These are phyloP conservation scores for Microtus richardsoni DNA, from an alignment of 2,113 vertebrate genomes.

Conservation along the genomic window DNA sequence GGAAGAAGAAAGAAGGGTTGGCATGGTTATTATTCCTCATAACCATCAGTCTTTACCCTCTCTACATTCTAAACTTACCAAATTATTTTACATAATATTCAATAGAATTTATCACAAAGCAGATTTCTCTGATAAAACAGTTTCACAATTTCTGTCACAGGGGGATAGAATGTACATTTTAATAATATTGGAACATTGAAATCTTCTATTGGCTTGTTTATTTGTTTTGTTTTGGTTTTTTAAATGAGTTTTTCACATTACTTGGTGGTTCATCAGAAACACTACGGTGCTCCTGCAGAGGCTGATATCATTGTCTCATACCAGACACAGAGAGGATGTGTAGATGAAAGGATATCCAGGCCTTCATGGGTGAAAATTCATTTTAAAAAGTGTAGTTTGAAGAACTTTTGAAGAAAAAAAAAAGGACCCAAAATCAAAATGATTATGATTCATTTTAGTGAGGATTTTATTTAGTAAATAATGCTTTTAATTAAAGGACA, in stretches of 20 bases:
- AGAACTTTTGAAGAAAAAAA: neutral
- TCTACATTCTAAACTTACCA: neutral
- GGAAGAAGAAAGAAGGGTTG: neutral
- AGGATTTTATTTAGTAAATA: neutral
- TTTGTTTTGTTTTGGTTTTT: neutral
- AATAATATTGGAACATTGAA: neutral
- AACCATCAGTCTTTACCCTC: neutral
- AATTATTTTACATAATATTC: neutral
- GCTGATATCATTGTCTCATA: neutral
- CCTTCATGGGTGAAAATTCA: neutral
- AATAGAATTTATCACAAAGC: neutral
- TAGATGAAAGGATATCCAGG: neutral
- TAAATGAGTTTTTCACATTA: neutral
- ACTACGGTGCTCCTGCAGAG: neutral
- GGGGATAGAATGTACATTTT: neutral
- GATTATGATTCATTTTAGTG: constrained; percentile 23
- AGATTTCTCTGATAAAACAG: neutral
- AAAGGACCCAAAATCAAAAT: neutral
- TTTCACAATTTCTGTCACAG: neutral
- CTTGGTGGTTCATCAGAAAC: neutral
- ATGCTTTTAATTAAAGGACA: constrained; percentile 19
- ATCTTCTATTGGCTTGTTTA: too few relatives aligned
- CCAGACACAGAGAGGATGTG: neutral
- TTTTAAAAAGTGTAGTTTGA: neutral
- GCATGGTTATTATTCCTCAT: neutral